Conservation (phyloP, 2,113 vertebrate genomes). For the Catagonus wagneri region DNA sequence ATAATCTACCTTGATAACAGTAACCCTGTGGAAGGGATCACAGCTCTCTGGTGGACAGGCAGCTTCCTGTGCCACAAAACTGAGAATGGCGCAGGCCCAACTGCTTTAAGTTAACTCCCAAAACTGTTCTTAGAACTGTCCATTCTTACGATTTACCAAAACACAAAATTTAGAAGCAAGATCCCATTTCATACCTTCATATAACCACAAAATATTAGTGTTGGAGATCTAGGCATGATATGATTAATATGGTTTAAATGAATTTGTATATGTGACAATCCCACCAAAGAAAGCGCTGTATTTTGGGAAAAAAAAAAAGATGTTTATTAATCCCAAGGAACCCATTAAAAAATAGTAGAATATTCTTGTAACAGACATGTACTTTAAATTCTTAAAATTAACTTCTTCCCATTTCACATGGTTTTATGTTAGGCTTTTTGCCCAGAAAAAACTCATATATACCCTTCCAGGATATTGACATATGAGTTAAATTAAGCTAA, state of each 20-base stretch:
- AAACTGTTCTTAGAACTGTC: background rate
- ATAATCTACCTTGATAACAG: background rate
- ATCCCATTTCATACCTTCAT: background rate
- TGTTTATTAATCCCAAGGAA: background rate
- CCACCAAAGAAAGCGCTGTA: background rate
- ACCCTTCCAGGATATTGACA: background rate
- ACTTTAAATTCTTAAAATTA: background rate
- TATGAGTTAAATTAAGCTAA: background rate
- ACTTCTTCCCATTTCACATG: background rate
- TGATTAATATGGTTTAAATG: background rate
- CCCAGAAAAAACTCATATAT: background rate
- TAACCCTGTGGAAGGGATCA: background rate
- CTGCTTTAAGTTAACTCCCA: background rate
- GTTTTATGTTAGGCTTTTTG: background rate
- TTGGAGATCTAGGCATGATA: background rate
- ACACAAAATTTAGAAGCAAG: background rate
- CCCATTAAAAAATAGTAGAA: background rate
- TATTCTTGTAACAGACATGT: background rate
- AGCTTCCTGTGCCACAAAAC: background rate
- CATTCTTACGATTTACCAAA: background rate
- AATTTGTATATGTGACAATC: background rate
- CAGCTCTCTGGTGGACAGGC: background rate
- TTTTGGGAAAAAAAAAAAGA: background rate
- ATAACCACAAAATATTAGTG: constrained; percentile 4
- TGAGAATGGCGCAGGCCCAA: background rate